Percentiles rank a stretch among this genome's conserved stretches.
phyloP scores from a whole-genome alignment of 2,113 vertebrate genomes.

The Oophaga pumilio region DNA sequence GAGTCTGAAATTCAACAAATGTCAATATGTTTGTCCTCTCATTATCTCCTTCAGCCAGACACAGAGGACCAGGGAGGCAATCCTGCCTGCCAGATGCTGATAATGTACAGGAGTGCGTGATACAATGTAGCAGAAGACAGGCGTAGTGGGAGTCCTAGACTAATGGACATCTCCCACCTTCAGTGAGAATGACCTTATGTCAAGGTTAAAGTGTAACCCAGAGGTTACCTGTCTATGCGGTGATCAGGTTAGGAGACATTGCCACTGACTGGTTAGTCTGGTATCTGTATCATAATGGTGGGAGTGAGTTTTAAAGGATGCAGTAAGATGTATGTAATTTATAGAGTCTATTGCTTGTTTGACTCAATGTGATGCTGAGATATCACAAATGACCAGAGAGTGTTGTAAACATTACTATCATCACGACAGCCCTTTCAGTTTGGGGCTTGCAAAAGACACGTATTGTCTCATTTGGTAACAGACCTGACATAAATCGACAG shows the following conservation, averaged over 20 bases:
- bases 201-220: constrained; percentile 47
- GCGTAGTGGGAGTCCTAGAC: not conserved
- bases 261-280: not conserved
- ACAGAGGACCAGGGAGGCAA: constrained; percentile 1
- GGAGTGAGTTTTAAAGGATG: not conserved
- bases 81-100: constrained; percentile 32
- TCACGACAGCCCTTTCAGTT: not conserved
- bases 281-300: not conserved
- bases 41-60: constrained; percentile 45
- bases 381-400: not conserved
- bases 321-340: not conserved
- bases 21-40: constrained; percentile 45
- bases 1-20: constrained; percentile 40
- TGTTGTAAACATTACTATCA: not conserved
- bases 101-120: constrained; percentile 6
- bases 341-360: not conserved
- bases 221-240: not conserved
- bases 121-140: not conserved
- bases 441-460: not conserved
- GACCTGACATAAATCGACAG: not conserved
- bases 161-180: not conserved
- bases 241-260: not conserved
- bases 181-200: constrained; percentile 34
- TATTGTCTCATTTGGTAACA: not conserved
- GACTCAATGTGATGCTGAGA: not conserved